Percentiles rank a stretch among this genome's conserved stretches.
Evolutionary conservation across 2,888 invertebrate species (phyloP).

Genomic region (Sympetrum striolatum): DNA sequence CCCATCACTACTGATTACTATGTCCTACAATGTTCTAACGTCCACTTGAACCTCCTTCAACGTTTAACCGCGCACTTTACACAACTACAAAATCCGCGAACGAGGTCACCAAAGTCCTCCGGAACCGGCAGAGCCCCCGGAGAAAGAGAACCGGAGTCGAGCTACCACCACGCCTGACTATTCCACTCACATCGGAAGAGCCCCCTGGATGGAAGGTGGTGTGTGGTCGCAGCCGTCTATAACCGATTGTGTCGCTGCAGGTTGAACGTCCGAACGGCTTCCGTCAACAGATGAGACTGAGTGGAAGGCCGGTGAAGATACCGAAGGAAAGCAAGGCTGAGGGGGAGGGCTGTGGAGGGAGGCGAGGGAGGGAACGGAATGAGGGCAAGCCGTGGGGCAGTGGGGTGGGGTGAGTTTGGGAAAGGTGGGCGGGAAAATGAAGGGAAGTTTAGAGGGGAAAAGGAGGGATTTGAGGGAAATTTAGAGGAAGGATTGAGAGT

Average conservation of each 20-base stretch:
- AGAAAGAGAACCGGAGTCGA: not conserved
- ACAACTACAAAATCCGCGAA: not conserved
- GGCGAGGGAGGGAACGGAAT: not conserved
- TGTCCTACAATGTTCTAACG: not conserved
- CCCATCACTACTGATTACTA: not conserved
- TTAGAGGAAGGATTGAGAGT: not conserved
- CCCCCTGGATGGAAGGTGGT: not conserved
- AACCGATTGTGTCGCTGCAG: not conserved
- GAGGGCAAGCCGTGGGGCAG: not conserved
- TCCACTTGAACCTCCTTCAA: not conserved
- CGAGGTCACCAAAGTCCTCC: not conserved
- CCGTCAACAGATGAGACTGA: constrained; percentile 42
- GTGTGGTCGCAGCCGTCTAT: not conserved
- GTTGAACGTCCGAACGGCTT: constrained; percentile 40
- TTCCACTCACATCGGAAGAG: not conserved
- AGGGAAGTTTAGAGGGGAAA: not conserved
- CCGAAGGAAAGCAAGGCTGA: not conserved
- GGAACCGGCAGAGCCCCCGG: not conserved
- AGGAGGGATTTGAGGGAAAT: not conserved
- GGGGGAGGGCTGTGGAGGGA: not conserved
- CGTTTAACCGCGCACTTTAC: not conserved
- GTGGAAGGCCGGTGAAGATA: not conserved
- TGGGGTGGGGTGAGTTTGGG: too few species aligned
- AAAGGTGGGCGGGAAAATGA: too few species aligned
- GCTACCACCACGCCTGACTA: not conserved